Percentiles rank a stretch among this genome's conserved stretches.
Conservation (phyloP, 2,888 invertebrate genomes). For the Xanthorhoe designata region DNA sequence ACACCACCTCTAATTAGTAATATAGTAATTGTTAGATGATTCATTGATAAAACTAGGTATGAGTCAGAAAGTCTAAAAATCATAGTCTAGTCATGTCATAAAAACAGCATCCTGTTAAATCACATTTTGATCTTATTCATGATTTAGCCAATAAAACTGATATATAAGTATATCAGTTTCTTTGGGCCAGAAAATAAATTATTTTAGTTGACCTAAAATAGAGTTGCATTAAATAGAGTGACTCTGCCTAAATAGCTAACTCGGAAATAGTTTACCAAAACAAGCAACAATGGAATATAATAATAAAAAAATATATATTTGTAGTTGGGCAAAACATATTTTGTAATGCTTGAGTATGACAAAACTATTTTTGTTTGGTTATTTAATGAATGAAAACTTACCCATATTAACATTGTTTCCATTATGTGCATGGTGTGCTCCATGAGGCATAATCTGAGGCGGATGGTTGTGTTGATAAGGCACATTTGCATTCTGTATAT, state of each 20-base stretch:
- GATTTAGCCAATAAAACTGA: background rate
- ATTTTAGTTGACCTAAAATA: background rate
- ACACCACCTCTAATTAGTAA: no score
- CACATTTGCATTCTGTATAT: constrained; percentile 79
- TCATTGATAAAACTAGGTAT: background rate
- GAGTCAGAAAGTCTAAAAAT: background rate
- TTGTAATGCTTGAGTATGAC: no score
- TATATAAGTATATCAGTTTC: background rate
- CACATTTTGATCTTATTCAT: background rate
- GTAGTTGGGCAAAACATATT: no score
- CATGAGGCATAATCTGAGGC: constrained; percentile 64
- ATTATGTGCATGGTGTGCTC: constrained; percentile 71
- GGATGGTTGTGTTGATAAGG: constrained; percentile 79
- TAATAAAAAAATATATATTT: no score
- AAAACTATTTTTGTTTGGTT: no score
- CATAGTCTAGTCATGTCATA: background rate
- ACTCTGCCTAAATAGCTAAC: no score
- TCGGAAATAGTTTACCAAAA: no score
- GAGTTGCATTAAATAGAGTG: no score
- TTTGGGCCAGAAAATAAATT: background rate
- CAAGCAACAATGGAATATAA: no score
- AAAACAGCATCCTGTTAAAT: background rate
- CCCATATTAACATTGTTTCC: constrained; percentile 77
- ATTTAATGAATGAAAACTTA: constrained; percentile 42
- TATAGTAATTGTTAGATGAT: no score